Base-by-base conservation (phyloP, 1,140 invertebrate species). In the Leptestheria dahalacensis region DNA sequence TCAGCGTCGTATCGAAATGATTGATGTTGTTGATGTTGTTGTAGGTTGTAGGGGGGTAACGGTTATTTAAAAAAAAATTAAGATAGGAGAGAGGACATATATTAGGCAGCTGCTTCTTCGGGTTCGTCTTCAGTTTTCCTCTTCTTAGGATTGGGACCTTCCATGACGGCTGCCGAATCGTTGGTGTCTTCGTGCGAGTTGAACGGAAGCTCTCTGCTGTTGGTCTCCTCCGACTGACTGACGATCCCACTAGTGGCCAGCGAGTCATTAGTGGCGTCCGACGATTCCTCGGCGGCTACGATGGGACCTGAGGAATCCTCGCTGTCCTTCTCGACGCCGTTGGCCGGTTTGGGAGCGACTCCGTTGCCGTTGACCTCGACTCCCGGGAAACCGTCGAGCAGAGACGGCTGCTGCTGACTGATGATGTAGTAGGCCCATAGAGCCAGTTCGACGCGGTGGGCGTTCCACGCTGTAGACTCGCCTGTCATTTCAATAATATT, bases 391-490 rank as follows among this genome's bases (percentile, higher is more conserved):
- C 82, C 80, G 62, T 86, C 82, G 20, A 93, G 74, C 57, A 92
- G 72, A 67, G 88, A 82, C 25, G 88, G 87, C 69, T 88, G 84
- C 64, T 88, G 69, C 64, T 92, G 86, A 47, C 82, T 82, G 51
- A 87, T 80, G 29, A 92, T 81, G 68, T 86, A 89, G 72, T 92
- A 88, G 59, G 88, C 86, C 89, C 89, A 95, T 48, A 95, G 69
- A 3, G 90, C 87, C 65, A 92, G 70, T 72, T 95, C 91, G 24
- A 95, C 86, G 69, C 79, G 78, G 72, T 90, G 88, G n/a, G 86
- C 83, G 60, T 80, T 88, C 86, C 87, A 91, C 50, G 54, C 47
- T 48, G 46, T 46, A 41, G 33, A 41, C 15, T 41, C 33, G 33
- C 33, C 33, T 41, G n/a, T n/a, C n/a, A n/a, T n/a, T n/a, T n/a